These are phyloP conservation scores for Melanotaenia duboulayi DNA, from an alignment of 2,113 vertebrate genomes.

Conservation along the genomic window DNA sequence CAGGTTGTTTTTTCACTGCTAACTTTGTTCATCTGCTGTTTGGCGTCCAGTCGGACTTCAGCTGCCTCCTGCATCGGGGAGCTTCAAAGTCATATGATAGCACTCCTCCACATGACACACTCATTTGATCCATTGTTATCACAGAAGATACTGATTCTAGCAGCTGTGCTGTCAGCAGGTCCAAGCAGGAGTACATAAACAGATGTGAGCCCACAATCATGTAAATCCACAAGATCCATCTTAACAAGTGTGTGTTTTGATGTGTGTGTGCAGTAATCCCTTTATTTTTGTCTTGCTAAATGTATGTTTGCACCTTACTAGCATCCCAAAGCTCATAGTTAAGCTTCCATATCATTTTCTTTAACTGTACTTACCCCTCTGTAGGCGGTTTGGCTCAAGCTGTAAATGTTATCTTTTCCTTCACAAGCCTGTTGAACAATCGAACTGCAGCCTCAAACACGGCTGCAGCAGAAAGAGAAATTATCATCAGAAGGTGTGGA, in stretches of 20 bases:
- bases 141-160: background rate
- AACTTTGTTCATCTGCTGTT: too few species aligned
- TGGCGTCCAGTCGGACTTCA: too few species aligned
- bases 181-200: background rate
- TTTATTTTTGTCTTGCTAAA: conserved; percentile 41
- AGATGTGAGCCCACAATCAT: conserved; percentile 15
- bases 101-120: background rate
- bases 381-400: background rate
- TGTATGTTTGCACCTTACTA: conserved; percentile 39
- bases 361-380: conserved; percentile 26
- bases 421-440: conserved; percentile 9
- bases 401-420: conserved; percentile 20
- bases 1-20: too few species aligned
- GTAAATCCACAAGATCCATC: conserved; percentile 34
- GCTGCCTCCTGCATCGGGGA: background rate
- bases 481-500: background rate
- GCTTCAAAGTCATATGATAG: background rate
- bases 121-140: background rate
- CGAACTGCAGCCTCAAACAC: background rate
- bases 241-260: conserved; percentile 30
- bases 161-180: background rate
- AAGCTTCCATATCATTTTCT: conserved; percentile 48
- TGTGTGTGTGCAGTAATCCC: conserved; percentile 39
- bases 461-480: background rate
- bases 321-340: conserved; percentile 33